phyloP scores from a whole-genome alignment of 2,113 vertebrate genomes.

The Parotia lawesii region DNA sequence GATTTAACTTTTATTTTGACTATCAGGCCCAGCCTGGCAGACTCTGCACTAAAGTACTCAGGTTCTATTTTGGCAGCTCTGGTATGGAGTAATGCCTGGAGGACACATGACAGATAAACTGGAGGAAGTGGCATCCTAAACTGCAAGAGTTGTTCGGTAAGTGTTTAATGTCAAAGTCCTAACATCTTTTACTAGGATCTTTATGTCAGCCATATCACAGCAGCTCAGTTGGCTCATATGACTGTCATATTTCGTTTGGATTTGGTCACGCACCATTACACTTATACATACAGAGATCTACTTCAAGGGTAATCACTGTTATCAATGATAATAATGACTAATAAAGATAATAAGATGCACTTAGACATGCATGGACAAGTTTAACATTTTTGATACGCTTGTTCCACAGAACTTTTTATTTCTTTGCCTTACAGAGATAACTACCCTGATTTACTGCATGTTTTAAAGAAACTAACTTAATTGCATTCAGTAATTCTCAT shows the following conservation, averaged over 20 bases:
- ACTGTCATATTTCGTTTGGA: background rate
- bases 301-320: background rate
- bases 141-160: background rate
- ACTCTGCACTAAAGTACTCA: accelerated
- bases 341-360: background rate
- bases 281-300: background rate
- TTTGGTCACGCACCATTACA: background rate
- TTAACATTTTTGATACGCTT: background rate
- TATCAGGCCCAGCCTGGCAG: background rate
- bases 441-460: background rate
- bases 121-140: background rate
- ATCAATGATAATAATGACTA: background rate
- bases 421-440: background rate
- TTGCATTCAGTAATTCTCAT: background rate
- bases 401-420: background rate
- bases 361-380: background rate
- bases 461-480: background rate
- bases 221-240: background rate
- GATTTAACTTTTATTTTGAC: background rate
- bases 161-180: background rate
- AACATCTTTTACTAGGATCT: background rate
- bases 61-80: background rate
- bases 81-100: background rate
- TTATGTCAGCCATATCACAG: background rate
- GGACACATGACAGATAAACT: background rate